Conservation (phyloP, 2,888 invertebrate genomes). For the Nyleta sp. region DNA sequence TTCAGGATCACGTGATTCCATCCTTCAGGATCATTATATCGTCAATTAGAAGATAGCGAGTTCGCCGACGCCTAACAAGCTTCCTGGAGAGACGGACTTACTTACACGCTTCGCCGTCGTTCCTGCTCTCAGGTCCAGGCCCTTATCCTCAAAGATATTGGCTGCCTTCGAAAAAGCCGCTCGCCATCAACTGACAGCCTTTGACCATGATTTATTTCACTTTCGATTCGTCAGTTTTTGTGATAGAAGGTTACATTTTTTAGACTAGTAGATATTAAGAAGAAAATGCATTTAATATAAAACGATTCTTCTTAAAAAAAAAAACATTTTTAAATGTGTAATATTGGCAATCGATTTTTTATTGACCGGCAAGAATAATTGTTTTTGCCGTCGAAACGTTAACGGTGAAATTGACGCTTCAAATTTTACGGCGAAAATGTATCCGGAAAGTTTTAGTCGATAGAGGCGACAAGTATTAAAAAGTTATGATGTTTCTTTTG, state of each 20-base stretch:
- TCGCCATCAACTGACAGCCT: constrained; percentile 31
- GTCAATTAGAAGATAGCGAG: constrained; percentile 82
- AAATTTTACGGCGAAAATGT: constrained; percentile 44
- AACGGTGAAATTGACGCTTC: constrained; percentile 32
- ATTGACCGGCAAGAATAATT: not conserved
- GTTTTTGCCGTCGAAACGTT: constrained; percentile 6
- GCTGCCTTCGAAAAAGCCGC: constrained; percentile 34
- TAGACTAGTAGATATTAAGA: too few relatives aligned
- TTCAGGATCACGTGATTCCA: constrained; percentile 76
- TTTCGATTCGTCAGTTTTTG: too few relatives aligned
- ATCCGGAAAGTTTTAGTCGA: constrained; percentile 51
- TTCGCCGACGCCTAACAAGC: constrained; percentile 82
- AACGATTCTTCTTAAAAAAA: too few relatives aligned
- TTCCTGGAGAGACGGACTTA: constrained; percentile 79
- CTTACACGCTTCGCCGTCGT: constrained; percentile 69
- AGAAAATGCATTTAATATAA: too few relatives aligned
- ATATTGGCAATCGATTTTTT: too few relatives aligned
- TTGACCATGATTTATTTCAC: constrained; percentile 20
- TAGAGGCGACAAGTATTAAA: constrained; percentile 57
- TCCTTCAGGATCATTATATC: constrained; percentile 83
- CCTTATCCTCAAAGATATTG: constrained; percentile 46
- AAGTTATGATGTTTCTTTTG: constrained; percentile 60
- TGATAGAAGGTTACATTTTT: too few relatives aligned
- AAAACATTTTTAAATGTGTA: too few relatives aligned
- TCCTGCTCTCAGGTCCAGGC: constrained; percentile 28